Conservation (phyloP, 2,113 vertebrate genomes). For the Tauraco erythrolophus region DNA sequence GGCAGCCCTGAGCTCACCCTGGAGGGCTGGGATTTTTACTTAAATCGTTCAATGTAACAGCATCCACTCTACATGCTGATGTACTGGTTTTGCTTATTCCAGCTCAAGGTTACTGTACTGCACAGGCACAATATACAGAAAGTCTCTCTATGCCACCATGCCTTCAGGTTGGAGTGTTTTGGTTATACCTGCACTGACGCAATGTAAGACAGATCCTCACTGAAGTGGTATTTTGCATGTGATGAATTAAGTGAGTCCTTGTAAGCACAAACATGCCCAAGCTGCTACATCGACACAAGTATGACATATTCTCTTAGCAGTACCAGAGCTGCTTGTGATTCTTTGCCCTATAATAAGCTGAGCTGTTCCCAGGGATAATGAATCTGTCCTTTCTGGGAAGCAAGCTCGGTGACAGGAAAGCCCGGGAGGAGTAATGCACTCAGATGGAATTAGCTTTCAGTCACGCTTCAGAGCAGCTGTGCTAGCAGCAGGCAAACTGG, state of each 20-base stretch:
- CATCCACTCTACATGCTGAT: neutral
- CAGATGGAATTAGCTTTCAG: conserved; percentile 55
- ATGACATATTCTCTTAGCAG: conserved; percentile 11
- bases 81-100: neutral
- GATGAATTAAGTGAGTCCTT: neutral
- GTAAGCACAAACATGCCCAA: conserved; percentile 21
- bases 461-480: conserved; percentile 51
- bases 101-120: neutral
- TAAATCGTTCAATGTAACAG: neutral
- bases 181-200: neutral
- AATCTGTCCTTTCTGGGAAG: conserved; percentile 62
- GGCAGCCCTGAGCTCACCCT: neutral
- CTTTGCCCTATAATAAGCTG: conserved; percentile 67
- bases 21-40: neutral
- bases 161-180: neutral
- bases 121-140: neutral
- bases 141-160: neutral
- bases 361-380: conserved; percentile 55
- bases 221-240: neutral
- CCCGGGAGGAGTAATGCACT: conserved; percentile 41
- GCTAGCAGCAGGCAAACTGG: conserved; percentile 10
- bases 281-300: conserved; percentile 1
- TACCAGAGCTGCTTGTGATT: conserved; percentile 44
- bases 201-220: neutral
- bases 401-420: neutral